Percentiles rank a stretch among this genome's conserved stretches.
phyloP scores from a whole-genome alignment of 2,113 vertebrate genomes.

The Sinocyclocheilus anophthalmus region DNA sequence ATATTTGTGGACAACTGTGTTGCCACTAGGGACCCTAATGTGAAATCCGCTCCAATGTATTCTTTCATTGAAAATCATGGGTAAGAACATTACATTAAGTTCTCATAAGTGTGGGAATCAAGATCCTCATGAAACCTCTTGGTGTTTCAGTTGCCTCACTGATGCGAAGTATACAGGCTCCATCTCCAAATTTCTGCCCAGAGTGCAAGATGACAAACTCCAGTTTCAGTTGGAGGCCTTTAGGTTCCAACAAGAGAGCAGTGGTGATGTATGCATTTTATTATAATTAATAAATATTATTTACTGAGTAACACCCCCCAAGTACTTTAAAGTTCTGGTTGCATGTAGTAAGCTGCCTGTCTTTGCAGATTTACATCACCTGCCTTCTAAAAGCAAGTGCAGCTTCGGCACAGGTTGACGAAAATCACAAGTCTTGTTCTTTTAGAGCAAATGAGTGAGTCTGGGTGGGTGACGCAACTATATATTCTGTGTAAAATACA shows the following conservation, averaged over 20 bases:
- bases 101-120: too few relatives aligned
- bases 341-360: too few relatives aligned
- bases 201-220: neutral
- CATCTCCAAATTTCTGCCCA: slow-evolving; percentile 29
- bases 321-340: too few relatives aligned
- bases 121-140: neutral
- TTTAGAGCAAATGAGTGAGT: slow-evolving; percentile 19
- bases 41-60: slow-evolving; percentile 36
- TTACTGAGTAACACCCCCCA: too few relatives aligned
- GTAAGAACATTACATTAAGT: neutral
- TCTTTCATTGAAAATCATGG: slow-evolving; percentile 46
- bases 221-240: slow-evolving; percentile 43
- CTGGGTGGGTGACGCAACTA: neutral
- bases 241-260: slow-evolving; percentile 30
- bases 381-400: slow-evolving; percentile 31
- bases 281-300: too few relatives aligned
- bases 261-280: slow-evolving; percentile 12
- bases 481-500: neutral
- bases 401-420: neutral
- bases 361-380: neutral
- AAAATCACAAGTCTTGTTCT: slow-evolving; percentile 37
- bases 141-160: slow-evolving; percentile 39
- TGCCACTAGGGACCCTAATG: slow-evolving; percentile 38
- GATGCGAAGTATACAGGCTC: slow-evolving; percentile 37
- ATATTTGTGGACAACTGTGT: slow-evolving; percentile 54